Conservation (phyloP, 2,888 invertebrate species). For the Stenotaenia linearis region DNA sequence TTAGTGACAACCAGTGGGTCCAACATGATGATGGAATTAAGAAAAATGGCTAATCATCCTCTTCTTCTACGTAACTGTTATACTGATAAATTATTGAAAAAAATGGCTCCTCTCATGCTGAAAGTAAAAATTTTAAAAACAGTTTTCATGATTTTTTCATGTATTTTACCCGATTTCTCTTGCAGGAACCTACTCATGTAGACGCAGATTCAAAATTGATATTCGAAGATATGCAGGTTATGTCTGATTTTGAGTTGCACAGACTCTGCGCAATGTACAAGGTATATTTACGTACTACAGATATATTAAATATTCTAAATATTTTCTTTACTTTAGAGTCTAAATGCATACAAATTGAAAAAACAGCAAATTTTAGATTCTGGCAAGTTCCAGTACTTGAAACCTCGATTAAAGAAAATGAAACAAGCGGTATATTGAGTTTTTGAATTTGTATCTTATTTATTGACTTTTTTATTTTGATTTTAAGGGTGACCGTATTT, state of each 20-base stretch:
- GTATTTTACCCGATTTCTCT: not conserved
- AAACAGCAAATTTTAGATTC: constrained; percentile 68
- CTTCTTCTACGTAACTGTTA: constrained; percentile 67
- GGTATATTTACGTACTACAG: constrained; percentile 48
- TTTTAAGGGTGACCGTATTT: constrained; percentile 57
- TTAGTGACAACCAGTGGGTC: constrained; percentile 37
- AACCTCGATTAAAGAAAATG: constrained; percentile 66
- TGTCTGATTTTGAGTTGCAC: constrained; percentile 90
- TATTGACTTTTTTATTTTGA: not conserved
- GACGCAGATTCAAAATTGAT: constrained; percentile 53
- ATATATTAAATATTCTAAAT: not conserved
- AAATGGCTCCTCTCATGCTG: constrained; percentile 66
- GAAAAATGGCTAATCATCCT: constrained; percentile 92
- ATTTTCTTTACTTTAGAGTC: constrained; percentile 38
- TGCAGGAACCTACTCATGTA: constrained; percentile 48
- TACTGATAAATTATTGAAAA: constrained; percentile 55
- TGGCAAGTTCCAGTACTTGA: constrained; percentile 78
- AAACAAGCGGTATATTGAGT: constrained; percentile 68
- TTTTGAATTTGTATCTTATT: constrained; percentile 32
- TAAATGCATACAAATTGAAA: constrained; percentile 40
- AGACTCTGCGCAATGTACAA: constrained; percentile 64
- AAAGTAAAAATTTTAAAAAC: constrained; percentile 38
- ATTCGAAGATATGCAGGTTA: constrained; percentile 75
- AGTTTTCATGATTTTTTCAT: not conserved
- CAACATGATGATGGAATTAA: constrained; percentile 85